Percentiles rank a stretch among this genome's conserved stretches.
Conservation (phyloP, 1,140 invertebrate genomes). For the Ceratoteleas bidentatus region DNA sequence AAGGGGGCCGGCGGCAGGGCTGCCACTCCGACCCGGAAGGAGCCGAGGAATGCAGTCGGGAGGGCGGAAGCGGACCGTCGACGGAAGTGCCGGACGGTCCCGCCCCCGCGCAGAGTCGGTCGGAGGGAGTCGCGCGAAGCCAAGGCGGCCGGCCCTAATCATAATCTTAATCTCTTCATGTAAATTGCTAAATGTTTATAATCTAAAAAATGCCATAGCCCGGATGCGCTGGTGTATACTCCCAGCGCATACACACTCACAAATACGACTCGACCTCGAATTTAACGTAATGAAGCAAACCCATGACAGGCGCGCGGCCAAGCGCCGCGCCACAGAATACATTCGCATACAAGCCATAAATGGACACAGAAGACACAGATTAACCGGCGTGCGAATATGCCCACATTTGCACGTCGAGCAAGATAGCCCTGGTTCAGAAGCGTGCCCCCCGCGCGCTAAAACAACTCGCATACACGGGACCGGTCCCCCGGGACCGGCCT, state of each 20-base stretch:
- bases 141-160: slow-evolving; percentile 67
- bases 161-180: slow-evolving; percentile 83
- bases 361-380: slow-evolving; percentile 70
- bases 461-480: slow-evolving; percentile 76
- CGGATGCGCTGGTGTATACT: slow-evolving; percentile 83
- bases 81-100: slow-evolving; percentile 1
- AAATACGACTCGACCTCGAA: slow-evolving; percentile 82
- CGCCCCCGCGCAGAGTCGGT: slow-evolving; percentile 13
- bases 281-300: slow-evolving; percentile 74
- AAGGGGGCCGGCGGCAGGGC: slow-evolving; percentile 77
- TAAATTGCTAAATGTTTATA: slow-evolving; percentile 83
- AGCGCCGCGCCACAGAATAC: slow-evolving; percentile 67
- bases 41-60: slow-evolving; percentile 28
- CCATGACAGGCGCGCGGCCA: slow-evolving; percentile 62
- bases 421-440: slow-evolving; percentile 78
- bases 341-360: slow-evolving; percentile 71
- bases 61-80: slow-evolving; percentile 23
- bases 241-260: slow-evolving; percentile 82
- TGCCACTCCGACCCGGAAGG: slow-evolving; percentile 40
- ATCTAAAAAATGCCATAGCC: slow-evolving; percentile 82
- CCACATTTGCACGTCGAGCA: slow-evolving; percentile 71
- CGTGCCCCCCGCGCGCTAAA: slow-evolving; percentile 77
- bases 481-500: slow-evolving; percentile 36
- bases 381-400: slow-evolving; percentile 69
- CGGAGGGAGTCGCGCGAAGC: slow-evolving; percentile 29